These are phyloP conservation scores for Diadumene lineata DNA, from an alignment of 92 coral and sea anemone species.

Conservation along the genomic window DNA sequence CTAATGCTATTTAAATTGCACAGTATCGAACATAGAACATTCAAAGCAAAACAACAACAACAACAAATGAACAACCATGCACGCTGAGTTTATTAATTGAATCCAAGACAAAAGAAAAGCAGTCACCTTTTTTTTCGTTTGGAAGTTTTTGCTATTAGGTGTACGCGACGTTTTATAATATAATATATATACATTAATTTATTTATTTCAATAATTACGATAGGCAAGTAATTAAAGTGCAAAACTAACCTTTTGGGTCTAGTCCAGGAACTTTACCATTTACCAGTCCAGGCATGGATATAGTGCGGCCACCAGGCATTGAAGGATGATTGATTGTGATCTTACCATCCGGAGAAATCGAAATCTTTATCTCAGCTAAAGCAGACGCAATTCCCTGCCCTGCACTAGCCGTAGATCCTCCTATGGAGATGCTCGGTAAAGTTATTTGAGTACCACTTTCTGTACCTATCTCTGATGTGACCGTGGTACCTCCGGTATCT, in stretches of 20 bases:
- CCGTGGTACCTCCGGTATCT: neutral
- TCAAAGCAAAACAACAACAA: too few relatives aligned
- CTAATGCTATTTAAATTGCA: too few relatives aligned
- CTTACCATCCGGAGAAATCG: constrained; percentile 33
- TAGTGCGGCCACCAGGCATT: constrained; percentile 12
- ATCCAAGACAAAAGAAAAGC: too few relatives aligned
- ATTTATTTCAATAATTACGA: too few relatives aligned
- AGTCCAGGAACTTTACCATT: constrained; percentile 36
- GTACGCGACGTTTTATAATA: too few relatives aligned
- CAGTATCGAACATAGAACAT: too few relatives aligned
- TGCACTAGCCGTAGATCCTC: neutral
- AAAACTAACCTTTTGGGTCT: constrained; percentile 36
- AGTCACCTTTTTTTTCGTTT: too few relatives aligned
- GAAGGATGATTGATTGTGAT: constrained; percentile 22
- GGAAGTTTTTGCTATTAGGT: too few relatives aligned
- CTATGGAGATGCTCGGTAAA: constrained; percentile 10
- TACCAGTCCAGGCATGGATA: constrained; percentile 23
- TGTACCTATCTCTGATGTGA: too few relatives aligned
- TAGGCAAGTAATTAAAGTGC: neutral
- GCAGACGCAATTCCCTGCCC: constrained; percentile 14
- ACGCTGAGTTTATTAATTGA: too few relatives aligned
- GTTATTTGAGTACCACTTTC: constrained; percentile 10
- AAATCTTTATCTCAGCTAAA: constrained; percentile 23
- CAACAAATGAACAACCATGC: too few relatives aligned
- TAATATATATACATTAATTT: too few relatives aligned